Evolutionary conservation across 2,888 invertebrate genomes (phyloP), one percentile per base, ranked within the genome.

Genomic region (Prosapia bicincta): DNA sequence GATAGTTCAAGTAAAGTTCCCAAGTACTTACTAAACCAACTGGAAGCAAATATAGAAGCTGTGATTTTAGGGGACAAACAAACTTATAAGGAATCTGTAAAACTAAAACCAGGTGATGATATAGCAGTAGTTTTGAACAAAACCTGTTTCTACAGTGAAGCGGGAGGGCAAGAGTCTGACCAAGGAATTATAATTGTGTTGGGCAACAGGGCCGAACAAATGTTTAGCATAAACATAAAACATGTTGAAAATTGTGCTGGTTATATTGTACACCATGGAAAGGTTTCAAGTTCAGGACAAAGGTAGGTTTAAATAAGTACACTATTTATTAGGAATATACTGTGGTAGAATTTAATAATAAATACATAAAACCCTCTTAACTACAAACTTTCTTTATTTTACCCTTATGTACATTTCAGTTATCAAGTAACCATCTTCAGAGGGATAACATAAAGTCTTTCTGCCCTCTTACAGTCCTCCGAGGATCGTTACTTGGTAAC

Each of bases 141-240:
- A 81, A 94, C 93, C 43, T 91, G 91, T 84, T 93, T 94, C 83
- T 95, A 92, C 84, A 88, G 90, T 79, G 91, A 91, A 83, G 91
- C 93, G 75, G 95, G 95, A 3, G 95, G 96, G 0, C 96, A 96
- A 83, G 84, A 87, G 1, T 86, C 89, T 0, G 96, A 96, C 81
- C 86, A 83, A 26, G 96, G 95, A 7, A 85, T 85, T 69, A 85
- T 90, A 69, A 23, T 74, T 10, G 72, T 70, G 38, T 69, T 75
- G 9, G 72, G 72, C 0, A 76, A 71, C 25, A 66, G 24, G 0
- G 13, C 69, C 23, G 69, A 71, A 26, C 23, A 73, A 7, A 54
- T n/a, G 20, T 32, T 70, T 23, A 25, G 24, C 15, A 26, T 70
- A n/a, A 23, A 70, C 7, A 43, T 69, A 25, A 66, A 43, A 0